A percentile compares a stretch with the other conserved stretches of the same genome.
Conservation (phyloP, 2,888 invertebrate genomes). For the Andrena chrysosceles region DNA sequence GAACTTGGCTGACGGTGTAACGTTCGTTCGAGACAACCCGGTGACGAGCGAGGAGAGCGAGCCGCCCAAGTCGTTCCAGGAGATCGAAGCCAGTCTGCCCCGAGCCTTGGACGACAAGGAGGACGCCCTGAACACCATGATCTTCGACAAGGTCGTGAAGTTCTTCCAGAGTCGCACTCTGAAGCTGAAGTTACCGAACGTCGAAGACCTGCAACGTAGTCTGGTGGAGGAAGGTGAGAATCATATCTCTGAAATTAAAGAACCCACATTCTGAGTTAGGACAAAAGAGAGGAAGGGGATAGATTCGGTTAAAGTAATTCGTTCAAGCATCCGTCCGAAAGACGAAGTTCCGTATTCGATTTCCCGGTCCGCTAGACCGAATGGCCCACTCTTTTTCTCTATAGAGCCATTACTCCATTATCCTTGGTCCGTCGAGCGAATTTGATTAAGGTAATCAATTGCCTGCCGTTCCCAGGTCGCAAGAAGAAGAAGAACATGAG, state of each 20-base stretch:
- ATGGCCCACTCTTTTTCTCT: conserved; percentile 36
- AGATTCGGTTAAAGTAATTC: background rate
- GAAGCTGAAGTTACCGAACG: conserved; percentile 92
- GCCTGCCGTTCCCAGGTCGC: conserved; percentile 83
- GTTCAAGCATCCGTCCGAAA: conserved; percentile 25
- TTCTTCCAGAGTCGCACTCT: conserved; percentile 93
- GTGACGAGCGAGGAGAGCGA: conserved; percentile 67
- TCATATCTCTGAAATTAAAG: background rate
- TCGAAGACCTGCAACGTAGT: conserved; percentile 88
- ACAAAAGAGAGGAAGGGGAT: too few relatives aligned
- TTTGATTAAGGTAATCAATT: conserved; percentile 10
- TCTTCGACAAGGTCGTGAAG: conserved; percentile 90
- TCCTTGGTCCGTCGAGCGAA: conserved; percentile 2
- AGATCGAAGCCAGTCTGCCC: conserved; percentile 90
- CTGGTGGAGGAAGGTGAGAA: conserved; percentile 86
- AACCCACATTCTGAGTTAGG: background rate
- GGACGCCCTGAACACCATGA: conserved; percentile 90
- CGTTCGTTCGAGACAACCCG: conserved; percentile 88
- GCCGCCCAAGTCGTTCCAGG: conserved; percentile 87
- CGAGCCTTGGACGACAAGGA: conserved; percentile 90
- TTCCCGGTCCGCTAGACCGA: conserved; percentile 51
- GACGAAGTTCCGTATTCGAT: conserved; percentile 33
- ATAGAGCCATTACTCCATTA: background rate
- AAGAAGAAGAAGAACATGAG: conserved; percentile 91
- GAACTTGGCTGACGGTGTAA: conserved; percentile 90